Evolutionary conservation across 2,113 vertebrate species (phyloP).

Genomic region (Neotoma lepida): DNA sequence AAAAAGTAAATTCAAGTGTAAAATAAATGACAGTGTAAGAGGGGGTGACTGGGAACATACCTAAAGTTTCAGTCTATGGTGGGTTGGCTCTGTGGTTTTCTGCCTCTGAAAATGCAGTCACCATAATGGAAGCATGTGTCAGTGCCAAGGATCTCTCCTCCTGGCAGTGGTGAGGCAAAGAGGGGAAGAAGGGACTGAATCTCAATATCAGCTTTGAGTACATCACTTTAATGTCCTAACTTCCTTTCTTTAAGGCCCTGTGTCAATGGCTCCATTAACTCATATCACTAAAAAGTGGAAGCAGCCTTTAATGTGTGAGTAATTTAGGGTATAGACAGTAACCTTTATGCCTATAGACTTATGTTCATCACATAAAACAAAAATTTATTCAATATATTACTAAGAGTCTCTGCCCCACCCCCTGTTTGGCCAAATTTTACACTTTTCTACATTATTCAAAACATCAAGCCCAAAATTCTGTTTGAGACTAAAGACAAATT

Average conservation of each 20-base stretch:
- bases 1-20: neutral
- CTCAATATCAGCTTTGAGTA: neutral
- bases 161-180: neutral
- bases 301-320: neutral
- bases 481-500: neutral
- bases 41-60: rapidly evolving
- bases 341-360: neutral
- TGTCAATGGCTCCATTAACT: neutral
- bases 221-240: no score
- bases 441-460: neutral
- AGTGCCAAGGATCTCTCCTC: neutral
- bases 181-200: neutral
- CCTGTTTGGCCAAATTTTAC: neutral
- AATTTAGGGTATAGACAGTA: neutral
- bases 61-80: neutral
- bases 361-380: neutral
- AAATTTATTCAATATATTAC: neutral
- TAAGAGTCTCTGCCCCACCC: neutral
- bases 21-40: neutral
- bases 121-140: neutral
- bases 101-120: neutral
- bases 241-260: neutral
- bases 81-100: neutral
- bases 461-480: neutral
- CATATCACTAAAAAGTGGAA: neutral